These are phyloP conservation scores for Sisyra nigra DNA, from an alignment of 2,888 invertebrate species.

Conservation along the genomic window DNA sequence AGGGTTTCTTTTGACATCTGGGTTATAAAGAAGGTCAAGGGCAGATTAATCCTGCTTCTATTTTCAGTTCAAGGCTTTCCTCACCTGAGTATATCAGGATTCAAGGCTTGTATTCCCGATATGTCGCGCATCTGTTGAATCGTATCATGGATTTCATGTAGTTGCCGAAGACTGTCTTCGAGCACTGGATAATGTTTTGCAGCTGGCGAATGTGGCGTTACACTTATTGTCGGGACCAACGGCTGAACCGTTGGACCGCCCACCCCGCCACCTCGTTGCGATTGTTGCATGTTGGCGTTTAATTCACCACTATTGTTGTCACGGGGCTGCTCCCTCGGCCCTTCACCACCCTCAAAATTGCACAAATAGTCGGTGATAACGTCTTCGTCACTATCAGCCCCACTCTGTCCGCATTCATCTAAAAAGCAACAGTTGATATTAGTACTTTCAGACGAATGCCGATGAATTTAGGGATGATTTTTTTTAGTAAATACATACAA, in stretches of 20 bases:
- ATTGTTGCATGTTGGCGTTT: slow-evolving; percentile 4
- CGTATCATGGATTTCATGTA: slow-evolving; percentile 57
- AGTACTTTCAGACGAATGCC: background rate
- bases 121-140: slow-evolving; percentile 64
- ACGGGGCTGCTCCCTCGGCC: slow-evolving; percentile 16
- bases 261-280: slow-evolving; percentile 10
- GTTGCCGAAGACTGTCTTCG: slow-evolving; percentile 60
- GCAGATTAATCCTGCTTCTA: too few species aligned
- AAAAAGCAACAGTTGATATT: slow-evolving; percentile 17
- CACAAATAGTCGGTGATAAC: slow-evolving; percentile 58
- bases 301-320: background rate
- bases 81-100: slow-evolving; percentile 16
- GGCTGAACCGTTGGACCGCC: slow-evolving; percentile 19
- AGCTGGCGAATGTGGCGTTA: slow-evolving; percentile 76
- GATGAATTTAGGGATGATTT: background rate
- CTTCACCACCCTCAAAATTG: slow-evolving; percentile 20
- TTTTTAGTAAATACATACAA: background rate
- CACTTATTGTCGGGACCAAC: slow-evolving; percentile 70
- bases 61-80: slow-evolving; percentile 13
- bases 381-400: slow-evolving; percentile 63
- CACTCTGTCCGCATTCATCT: slow-evolving; percentile 56
- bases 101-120: slow-evolving; percentile 23
- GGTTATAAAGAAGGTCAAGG: too few species aligned
- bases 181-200: slow-evolving; percentile 47
- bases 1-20: slow-evolving; percentile 11